These are phyloP conservation scores for Eupsittula cactorum DNA, from an alignment of 2,113 vertebrate species.

Conservation along the genomic window DNA sequence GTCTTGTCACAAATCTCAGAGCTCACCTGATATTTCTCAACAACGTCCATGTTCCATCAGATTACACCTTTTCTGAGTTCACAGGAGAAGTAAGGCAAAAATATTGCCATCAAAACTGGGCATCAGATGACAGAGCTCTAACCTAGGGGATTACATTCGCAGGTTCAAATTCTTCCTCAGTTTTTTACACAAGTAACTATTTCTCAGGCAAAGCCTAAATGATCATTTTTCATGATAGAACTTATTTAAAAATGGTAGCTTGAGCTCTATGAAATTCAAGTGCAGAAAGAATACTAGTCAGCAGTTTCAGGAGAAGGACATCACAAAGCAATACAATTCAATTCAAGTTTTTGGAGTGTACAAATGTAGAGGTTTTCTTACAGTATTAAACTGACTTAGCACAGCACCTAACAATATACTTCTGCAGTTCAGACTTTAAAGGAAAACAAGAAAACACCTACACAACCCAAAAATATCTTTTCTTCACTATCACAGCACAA, in stretches of 20 bases:
- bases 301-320: background rate
- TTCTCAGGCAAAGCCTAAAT: background rate
- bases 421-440: background rate
- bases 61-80: background rate
- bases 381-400: background rate
- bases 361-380: background rate
- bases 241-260: background rate
- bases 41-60: background rate
- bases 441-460: background rate
- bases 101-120: background rate
- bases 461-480: background rate
- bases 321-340: background rate
- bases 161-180: background rate
- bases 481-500: background rate
- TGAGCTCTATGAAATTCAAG: background rate
- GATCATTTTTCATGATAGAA: background rate
- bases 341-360: background rate
- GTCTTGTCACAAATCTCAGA: background rate
- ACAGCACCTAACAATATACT: background rate
- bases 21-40: background rate
- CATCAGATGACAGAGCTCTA: background rate
- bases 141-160: background rate
- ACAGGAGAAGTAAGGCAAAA: background rate
- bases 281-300: background rate
- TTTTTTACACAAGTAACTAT: background rate